Evolutionary conservation across 2,113 vertebrate genomes (phyloP), one percentile per base, ranked within the genome.

Genomic region (Capricornis sumatraensis): DNA sequence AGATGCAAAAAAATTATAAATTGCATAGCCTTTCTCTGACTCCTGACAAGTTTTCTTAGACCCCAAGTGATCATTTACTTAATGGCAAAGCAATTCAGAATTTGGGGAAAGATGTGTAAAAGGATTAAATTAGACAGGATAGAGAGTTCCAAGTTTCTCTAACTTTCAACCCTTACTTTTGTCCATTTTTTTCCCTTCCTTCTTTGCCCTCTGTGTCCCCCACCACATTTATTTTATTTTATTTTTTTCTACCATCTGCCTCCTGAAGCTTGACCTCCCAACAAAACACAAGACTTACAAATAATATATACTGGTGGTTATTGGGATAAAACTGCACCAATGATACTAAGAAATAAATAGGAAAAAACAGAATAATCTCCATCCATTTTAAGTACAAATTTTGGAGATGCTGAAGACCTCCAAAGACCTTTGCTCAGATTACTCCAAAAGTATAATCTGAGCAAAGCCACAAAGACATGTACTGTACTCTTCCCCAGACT

Each of bases 1-100:
- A 85, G 47, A 62, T 27, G 85, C 40, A 60, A 95, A 62, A 21
- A 87, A 78, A 84, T 97, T 84, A 53, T 81, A 81, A 90, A 2
- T 2, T 76, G 57, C 53, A 33, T 19, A 94, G 45, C 1, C 16
- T 91, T 91, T 30, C 60, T 78, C 12, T 94, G 40, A 87, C 11
- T 87, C 4, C 27, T 86, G 64, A 57, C 12, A 50, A 45, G 3
- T 27, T 83, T 91, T 79, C 60, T 87, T 43, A 92, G 79, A 89
- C 7, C 30, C 6, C 40, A 82, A 87, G 11, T 52, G 36, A 83
- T 94, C 21, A 86, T 85, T 92, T 67, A 64, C 52, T 86, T 91
- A 55, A 60, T 71, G 19, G 5, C 1, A 83, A 93, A 71, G 4
- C 92, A 84, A 82, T 76, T 74, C 21, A 60, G 43, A 82, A 91